Percentiles rank a stretch among this genome's conserved stretches.
Evolutionary conservation across 2,888 invertebrate genomes (phyloP).

Genomic region (Drosophila mulleri): DNA sequence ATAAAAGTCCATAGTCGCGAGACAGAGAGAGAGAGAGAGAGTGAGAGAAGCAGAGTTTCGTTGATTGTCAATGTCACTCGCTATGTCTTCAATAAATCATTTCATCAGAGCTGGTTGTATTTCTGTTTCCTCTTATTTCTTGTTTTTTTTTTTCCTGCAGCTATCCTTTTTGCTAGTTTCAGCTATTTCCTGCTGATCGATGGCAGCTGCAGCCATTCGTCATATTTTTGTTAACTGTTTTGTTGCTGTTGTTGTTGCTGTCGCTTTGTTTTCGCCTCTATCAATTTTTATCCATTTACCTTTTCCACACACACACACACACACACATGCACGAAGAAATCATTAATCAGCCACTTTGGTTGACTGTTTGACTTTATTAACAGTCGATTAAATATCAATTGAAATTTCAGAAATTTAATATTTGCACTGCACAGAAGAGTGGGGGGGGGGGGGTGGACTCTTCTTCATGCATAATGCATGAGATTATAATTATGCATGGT

Average conservation of each 20-base stretch:
- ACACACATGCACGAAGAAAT: constrained; percentile 7
- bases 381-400: constrained; percentile 73
- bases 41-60: constrained; percentile 4
- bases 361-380: constrained; percentile 44
- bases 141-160: constrained; percentile 19
- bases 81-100: constrained; percentile 53
- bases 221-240: constrained; percentile 46
- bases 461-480: constrained; percentile 34
- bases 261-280: constrained; percentile 16
- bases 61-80: constrained; percentile 47
- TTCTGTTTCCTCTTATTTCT: constrained; percentile 1
- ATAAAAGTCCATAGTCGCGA: constrained; percentile 36
- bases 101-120: constrained; percentile 36
- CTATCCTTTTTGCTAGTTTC: constrained; percentile 36
- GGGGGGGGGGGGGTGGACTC: too few species aligned
- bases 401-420: constrained; percentile 64
- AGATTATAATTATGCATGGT: constrained; percentile 29
- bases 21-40: background rate
- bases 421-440: background rate
- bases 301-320: constrained; percentile 2
- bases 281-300: constrained; percentile 23
- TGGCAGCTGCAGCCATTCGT: constrained; percentile 47
- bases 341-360: constrained; percentile 49
- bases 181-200: constrained; percentile 35
- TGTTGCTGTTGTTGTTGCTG: constrained; percentile 6